A percentile compares a stretch with the other conserved stretches of the same genome.
Conservation (phyloP, 2,888 invertebrate species). For the Dioctria linearis region DNA sequence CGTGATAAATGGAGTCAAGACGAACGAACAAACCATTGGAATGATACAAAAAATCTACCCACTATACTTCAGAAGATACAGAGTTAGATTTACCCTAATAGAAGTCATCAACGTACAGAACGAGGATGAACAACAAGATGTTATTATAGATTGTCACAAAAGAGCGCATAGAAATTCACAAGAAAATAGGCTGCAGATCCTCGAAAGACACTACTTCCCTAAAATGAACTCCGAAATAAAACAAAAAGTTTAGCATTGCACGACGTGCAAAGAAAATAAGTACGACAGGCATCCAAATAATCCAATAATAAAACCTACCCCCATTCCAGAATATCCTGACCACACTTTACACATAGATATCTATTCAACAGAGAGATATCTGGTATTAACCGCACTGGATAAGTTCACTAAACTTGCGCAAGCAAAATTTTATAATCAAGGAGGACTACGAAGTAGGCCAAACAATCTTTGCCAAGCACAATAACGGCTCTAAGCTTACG, state of each 20-base stretch:
- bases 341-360: constrained; percentile 58
- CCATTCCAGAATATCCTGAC: constrained; percentile 58
- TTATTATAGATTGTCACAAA: constrained; percentile 4
- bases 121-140: constrained; percentile 32
- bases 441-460: too few relatives aligned
- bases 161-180: constrained; percentile 33
- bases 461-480: too few relatives aligned
- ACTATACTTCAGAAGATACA: constrained; percentile 13
- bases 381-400: constrained; percentile 55
- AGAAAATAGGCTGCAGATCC: constrained; percentile 28
- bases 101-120: constrained; percentile 13
- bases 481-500: not conserved
- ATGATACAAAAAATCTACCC: constrained; percentile 36
- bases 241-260: not conserved
- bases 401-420: constrained; percentile 57
- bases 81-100: constrained; percentile 26
- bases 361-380: constrained; percentile 52
- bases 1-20: not conserved
- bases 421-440: constrained; percentile 48
- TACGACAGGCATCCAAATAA: constrained; percentile 57
- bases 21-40: not conserved
- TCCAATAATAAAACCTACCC: constrained; percentile 48
- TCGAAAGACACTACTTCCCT: constrained; percentile 29
- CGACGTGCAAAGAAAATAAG: constrained; percentile 26
- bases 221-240: constrained; percentile 23